Conservation (phyloP, 1,140 invertebrate species). For the Neodiprion lecontei region DNA sequence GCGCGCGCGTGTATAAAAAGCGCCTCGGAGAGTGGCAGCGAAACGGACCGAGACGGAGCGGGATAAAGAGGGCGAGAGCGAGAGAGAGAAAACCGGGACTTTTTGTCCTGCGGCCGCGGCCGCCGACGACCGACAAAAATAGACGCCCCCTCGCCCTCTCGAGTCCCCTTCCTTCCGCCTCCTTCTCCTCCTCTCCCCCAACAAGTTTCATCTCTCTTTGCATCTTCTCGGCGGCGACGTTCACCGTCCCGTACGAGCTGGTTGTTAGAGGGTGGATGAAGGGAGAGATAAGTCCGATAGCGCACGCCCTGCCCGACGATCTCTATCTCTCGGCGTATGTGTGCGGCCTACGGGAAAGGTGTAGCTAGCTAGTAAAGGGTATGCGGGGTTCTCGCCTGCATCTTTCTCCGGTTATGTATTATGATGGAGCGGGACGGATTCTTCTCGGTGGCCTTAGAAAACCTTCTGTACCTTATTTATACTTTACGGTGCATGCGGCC, state of each 20-base stretch:
- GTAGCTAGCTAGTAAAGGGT: too few species aligned
- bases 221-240: not conserved
- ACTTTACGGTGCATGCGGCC: too few species aligned
- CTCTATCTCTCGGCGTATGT: not conserved
- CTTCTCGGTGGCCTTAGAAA: not conserved
- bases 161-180: conserved; percentile 34
- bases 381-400: too few species aligned
- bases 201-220: not conserved
- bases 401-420: too few species aligned
- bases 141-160: conserved; percentile 32
- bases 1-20: conserved; percentile 53
- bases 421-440: too few species aligned
- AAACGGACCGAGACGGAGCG: conserved; percentile 21
- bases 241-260: not conserved
- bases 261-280: conserved; percentile 12
- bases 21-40: conserved; percentile 26
- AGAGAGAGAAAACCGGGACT: conserved; percentile 40
- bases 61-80: conserved; percentile 21
- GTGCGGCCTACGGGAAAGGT: not conserved
- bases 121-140: conserved; percentile 51
- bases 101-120: conserved; percentile 53
- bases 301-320: conserved; percentile 39
- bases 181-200: conserved; percentile 36
- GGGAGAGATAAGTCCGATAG: conserved; percentile 51
- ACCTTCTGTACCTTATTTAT: too few species aligned